phyloP scores from a whole-genome alignment of 1,140 invertebrate species.

The Bombus fervidus region DNA sequence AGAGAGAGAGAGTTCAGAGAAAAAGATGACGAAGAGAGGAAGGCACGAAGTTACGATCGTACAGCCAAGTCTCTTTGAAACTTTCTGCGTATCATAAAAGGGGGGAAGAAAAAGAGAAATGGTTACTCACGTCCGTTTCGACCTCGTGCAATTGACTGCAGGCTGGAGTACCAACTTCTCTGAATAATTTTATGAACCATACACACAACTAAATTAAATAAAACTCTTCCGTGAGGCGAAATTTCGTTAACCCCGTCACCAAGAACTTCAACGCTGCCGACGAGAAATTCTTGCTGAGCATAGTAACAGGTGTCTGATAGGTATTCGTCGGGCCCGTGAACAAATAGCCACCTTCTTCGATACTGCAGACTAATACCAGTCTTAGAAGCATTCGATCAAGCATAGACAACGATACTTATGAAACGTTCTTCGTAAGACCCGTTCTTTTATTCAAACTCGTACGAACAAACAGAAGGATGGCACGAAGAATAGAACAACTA shows the following conservation, averaged over 20 bases:
- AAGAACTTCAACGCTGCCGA: slow-evolving; percentile 8
- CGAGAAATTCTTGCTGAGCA: not conserved
- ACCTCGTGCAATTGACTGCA: not conserved
- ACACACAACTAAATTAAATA: not conserved
- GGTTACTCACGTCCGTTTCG: not conserved
- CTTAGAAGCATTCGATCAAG: not conserved
- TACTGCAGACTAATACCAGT: no score
- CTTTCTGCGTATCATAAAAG: no score
- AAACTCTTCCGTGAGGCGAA: slow-evolving; percentile 18
- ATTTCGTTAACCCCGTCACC: slow-evolving; percentile 34
- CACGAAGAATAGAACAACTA: not conserved
- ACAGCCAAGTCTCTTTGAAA: not conserved
- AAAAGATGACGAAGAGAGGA: not conserved
- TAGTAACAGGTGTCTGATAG: slow-evolving; percentile 64
- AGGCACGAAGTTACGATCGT: not conserved
- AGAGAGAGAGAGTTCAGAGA: no score
- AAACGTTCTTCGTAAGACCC: no score
- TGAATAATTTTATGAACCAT: not conserved
- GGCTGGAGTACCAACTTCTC: not conserved
- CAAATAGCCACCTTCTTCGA: slow-evolving; percentile 49
- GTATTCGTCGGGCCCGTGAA: slow-evolving; percentile 52
- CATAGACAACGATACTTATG: no score
- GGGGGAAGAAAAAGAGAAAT: no score
- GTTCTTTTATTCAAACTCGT: no score
- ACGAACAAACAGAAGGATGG: no score